Evolutionary conservation across 2,888 invertebrate species (phyloP), one percentile per base, ranked within the genome.

Genomic region (Parasteatoda lunata): DNA sequence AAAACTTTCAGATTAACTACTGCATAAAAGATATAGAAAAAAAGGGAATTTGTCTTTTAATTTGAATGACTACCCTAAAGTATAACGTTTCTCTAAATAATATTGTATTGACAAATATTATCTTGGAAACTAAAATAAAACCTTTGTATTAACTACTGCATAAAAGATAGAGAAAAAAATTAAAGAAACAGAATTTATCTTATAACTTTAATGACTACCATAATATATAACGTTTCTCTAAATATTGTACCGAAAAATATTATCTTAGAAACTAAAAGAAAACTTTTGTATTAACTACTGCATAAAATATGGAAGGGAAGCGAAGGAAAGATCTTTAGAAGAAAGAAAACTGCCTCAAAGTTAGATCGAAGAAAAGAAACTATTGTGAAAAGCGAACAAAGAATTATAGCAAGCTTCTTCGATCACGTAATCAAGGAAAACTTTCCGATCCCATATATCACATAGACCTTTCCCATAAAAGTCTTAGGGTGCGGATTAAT

Each of bases 381-480:
- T 59, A 59, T 81, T 69, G 80, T 77, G 71, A 71, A 77, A 71
- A 77, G 85, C 48, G 52, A 76, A 80, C 66, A 8, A 52, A 86
- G 85, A 86, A 76, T 86, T 86, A 86, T 86, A 80, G 80, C 80
- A 77, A 65, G 76, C 70, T 70, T 66, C 70, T 77, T 66, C 77
- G 85, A 86, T 86, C 85, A 80, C 80, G 85, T 86, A 86, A 86
- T 86, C 85, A 87, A 65, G 77, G 77, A 59, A 87, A 87, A 81
- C 73, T 87, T 87, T 73, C 82, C 81, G 82, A 87, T 87, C 81
- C 77, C 86, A 77, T 87, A 87, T 87, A 77, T 87, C 86, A 87
- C 81, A 66, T 52, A 73, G 65, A 72, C 68, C 59, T 59, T 59
- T 15, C 69, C 77, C 86, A 87, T 87, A 82, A 87, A 87, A 81